Evolutionary conservation across 2,888 invertebrate species (phyloP).

Genomic region (Thera obeliscata): DNA sequence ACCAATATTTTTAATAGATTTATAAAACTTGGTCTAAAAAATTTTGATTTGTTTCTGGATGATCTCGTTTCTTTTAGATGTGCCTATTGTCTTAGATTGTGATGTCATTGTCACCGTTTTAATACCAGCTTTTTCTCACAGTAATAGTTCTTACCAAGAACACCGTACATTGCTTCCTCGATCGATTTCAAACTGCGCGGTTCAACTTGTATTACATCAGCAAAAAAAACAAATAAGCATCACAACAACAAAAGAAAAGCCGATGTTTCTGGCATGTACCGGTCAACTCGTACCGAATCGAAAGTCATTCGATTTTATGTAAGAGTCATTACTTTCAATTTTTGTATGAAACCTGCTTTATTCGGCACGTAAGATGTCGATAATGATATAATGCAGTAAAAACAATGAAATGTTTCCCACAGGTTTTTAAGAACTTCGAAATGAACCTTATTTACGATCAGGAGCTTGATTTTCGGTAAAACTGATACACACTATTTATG

Average conservation of each 20-base stretch:
- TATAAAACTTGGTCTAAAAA: not conserved
- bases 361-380: slow-evolving; percentile 33
- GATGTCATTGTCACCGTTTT: not conserved
- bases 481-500: no score
- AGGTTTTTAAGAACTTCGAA: slow-evolving; percentile 6
- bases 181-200: slow-evolving; percentile 18
- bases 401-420: slow-evolving; percentile 12
- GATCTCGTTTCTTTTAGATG: no score
- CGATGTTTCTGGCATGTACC: slow-evolving; percentile 33
- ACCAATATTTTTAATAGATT: no score
- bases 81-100: no score
- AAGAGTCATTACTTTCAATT: slow-evolving; percentile 51
- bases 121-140: not conserved
- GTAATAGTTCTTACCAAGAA: not conserved
- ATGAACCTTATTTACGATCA: not conserved
- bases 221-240: slow-evolving; percentile 14
- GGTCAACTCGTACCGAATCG: slow-evolving; percentile 44
- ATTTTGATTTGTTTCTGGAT: not conserved
- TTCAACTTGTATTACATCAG: slow-evolving; percentile 7
- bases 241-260: slow-evolving; percentile 20
- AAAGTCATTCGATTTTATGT: slow-evolving; percentile 54
- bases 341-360: slow-evolving; percentile 44
- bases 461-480: no score
- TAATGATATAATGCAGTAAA: slow-evolving; percentile 32
- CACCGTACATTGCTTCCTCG: slow-evolving; percentile 7